A percentile compares a stretch with the other conserved stretches of the same genome.
phyloP scores from a whole-genome alignment of 2,888 invertebrate species.

The Melitaea athalia region DNA sequence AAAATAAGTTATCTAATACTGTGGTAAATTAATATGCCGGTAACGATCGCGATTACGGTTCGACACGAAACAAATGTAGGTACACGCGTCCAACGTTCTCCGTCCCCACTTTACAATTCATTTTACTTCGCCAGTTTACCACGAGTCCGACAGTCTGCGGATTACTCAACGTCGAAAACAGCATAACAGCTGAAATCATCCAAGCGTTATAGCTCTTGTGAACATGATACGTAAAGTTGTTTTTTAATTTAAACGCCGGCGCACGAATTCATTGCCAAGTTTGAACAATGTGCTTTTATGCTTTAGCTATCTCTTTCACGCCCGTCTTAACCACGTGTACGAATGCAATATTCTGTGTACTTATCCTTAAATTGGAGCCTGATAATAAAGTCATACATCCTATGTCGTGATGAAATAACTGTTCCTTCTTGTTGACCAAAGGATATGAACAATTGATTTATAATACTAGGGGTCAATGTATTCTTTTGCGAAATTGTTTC shows the following conservation, averaged over 20 bases:
- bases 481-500: constrained; percentile 14
- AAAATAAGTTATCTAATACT: constrained; percentile 12
- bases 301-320: constrained; percentile 64
- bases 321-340: constrained; percentile 61
- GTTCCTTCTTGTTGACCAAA: constrained; percentile 50
- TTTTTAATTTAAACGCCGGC: constrained; percentile 36
- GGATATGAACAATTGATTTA: constrained; percentile 70
- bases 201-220: constrained; percentile 41
- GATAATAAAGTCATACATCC: constrained; percentile 42
- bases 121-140: constrained; percentile 63
- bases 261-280: constrained; percentile 74
- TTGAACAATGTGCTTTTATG: constrained; percentile 74
- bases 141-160: constrained; percentile 58
- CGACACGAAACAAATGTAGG: constrained; percentile 45
- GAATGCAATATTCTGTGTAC: constrained; percentile 51
- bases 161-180: constrained; percentile 55
- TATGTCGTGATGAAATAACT: constrained; percentile 36
- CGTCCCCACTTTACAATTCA: constrained; percentile 69
- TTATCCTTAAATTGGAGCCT: constrained; percentile 39
- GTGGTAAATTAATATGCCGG: constrained; percentile 38
- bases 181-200: constrained; percentile 44
- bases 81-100: constrained; percentile 56
- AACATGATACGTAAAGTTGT: constrained; percentile 39
- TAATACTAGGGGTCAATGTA: constrained; percentile 51
- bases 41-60: constrained; percentile 56